A percentile compares a stretch with the other conserved stretches of the same genome.
These are phyloP conservation scores for human (Homo sapiens) DNA, from an alignment of 2,113 vertebrate genomes.

Conservation along the genomic window DNA sequence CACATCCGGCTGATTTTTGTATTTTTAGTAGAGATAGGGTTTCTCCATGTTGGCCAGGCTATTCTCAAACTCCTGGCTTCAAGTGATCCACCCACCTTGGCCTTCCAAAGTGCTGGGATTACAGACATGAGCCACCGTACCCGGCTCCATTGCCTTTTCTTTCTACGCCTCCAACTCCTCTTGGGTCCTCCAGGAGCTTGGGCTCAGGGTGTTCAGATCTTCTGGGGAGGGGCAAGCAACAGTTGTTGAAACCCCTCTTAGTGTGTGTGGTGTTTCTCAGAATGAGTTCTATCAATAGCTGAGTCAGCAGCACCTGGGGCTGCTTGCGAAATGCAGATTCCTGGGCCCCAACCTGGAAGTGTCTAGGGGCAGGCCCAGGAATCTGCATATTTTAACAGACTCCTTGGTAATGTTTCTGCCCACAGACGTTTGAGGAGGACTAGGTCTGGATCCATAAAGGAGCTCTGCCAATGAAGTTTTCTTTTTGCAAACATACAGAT, in stretches of 20 bases:
- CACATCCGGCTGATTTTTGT: too few relatives aligned
- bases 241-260: background rate
- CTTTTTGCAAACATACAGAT: background rate
- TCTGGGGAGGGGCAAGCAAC: background rate
- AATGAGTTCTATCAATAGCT: background rate
- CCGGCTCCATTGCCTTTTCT: background rate
- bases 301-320: background rate
- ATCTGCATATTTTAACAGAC: background rate
- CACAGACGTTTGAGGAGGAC: background rate
- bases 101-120: too few relatives aligned
- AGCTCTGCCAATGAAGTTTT: background rate
- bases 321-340: background rate
- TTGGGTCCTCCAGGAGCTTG: background rate
- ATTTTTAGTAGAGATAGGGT: too few relatives aligned
- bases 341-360: background rate
- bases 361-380: background rate
- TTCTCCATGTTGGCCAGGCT: too few relatives aligned
- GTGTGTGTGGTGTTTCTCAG: background rate
- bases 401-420: background rate
- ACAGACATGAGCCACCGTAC: too few relatives aligned
- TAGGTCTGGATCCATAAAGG: background rate
- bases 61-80: too few relatives aligned
- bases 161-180: background rate
- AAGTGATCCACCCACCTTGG: too few relatives aligned
- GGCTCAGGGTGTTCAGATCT: background rate